phyloP scores from a whole-genome alignment of 1,140 invertebrate genomes.

The Trachelipus rathkii region DNA sequence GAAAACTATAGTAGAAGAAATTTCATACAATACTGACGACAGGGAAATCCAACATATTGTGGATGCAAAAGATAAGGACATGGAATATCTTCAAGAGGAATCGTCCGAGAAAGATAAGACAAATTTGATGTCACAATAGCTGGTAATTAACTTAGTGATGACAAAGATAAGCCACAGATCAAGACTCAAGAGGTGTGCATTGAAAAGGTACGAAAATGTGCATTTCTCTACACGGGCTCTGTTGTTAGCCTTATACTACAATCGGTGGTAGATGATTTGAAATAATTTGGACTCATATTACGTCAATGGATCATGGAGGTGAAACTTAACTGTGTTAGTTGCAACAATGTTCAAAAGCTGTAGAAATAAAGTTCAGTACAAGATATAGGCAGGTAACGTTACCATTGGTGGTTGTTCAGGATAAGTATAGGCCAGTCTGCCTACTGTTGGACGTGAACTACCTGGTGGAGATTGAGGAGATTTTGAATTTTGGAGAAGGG shows the following conservation, averaged over 20 bases:
- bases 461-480: too few relatives aligned
- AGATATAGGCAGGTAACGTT: background rate
- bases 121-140: too few relatives aligned
- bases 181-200: background rate
- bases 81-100: too few relatives aligned
- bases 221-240: background rate
- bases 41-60: too few relatives aligned
- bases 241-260: background rate
- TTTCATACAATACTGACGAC: too few relatives aligned
- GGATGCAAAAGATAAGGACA: too few relatives aligned
- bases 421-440: background rate
- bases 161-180: background rate
- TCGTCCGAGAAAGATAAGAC: too few relatives aligned
- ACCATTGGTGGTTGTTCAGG: background rate
- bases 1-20: too few relatives aligned
- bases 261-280: background rate
- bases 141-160: background rate
- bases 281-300: background rate
- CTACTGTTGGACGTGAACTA: background rate
- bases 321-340: background rate
- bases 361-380: background rate
- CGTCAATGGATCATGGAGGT: background rate
- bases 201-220: background rate
- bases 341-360: background rate
- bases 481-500: too few relatives aligned